Evolutionary conservation across 2,797 vertebrate genomes (phyloP), one percentile per base, ranked within the genome.

Genomic region (Pseudochromis fuscus): DNA sequence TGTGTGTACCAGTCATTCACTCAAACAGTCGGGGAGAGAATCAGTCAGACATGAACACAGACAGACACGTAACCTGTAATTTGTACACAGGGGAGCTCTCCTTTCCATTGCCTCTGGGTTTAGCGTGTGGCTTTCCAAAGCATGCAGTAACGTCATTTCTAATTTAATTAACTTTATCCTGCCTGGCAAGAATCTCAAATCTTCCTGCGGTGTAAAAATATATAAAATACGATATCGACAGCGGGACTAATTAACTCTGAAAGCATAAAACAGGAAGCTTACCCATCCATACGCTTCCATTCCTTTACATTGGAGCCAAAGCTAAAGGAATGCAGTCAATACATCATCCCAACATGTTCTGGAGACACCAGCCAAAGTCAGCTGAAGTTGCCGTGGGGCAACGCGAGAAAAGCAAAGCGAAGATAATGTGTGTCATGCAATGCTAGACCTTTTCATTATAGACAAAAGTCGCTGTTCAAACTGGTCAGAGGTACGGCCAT

Each of bases 1-100:
- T 24, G 24, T 50, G 37, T 28, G 48, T n/a, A 44, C n/a, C 9
- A 75, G 70, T 85, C 72, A 84, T 37, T 83, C 70, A 73, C 70
- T 81, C 46, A 72, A 80, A 72, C 58, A 81, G 79, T 46, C 62
- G 42, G 27, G 77, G 69, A 58, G 58, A 55, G 69, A 84, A 65
- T 70, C 70, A 75, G 78, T 82, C 82, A 82, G 82, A 84, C 77
- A 79, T 62, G 23, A 82, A 70, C 68, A 77, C 75, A 91, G 81
- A 83, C 89, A 87, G 84, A 89, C 82, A 73, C 57, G 21, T 73
- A 91, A 89, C 90, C 92, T 90, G 87, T 91, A 91, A 94, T 94
- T 92, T 92, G 88, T 87, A 84, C 72, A 76, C 75, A 68, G 27
- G 77, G 75, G 84, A 84, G 77, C 72, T 81, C 83, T 78, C 81